Evolutionary conservation across 2,113 vertebrate genomes (phyloP).

Genomic region (Speoplatyrhinus poulsoni): DNA sequence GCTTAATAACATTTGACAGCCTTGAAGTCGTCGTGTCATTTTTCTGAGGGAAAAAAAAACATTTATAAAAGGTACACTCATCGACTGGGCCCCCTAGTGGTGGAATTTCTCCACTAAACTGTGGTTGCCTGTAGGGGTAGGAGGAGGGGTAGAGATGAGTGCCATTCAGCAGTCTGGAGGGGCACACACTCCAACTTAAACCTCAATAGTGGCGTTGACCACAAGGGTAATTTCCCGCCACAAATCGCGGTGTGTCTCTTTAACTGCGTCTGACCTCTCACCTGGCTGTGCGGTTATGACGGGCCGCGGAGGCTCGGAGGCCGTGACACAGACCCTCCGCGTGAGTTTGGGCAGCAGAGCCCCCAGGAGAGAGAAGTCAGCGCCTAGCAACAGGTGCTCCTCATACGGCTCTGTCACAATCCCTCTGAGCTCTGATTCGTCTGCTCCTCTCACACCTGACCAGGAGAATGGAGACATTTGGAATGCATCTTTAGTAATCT

Average conservation of each 20-base stretch:
- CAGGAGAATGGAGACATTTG: not conserved
- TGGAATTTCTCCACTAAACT: too few species aligned
- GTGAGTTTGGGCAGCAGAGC: slow-evolving; percentile 77
- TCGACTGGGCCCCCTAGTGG: too few species aligned
- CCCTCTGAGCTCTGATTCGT: slow-evolving; percentile 74
- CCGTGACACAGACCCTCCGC: slow-evolving; percentile 81
- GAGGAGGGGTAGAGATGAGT: too few species aligned
- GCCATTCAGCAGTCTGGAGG: too few species aligned
- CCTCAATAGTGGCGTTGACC: too few species aligned
- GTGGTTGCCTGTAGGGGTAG: too few species aligned
- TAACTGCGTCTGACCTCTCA: slow-evolving; percentile 18
- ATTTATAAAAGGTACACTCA: too few species aligned
- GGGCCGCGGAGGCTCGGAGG: slow-evolving; percentile 83
- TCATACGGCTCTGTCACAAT: slow-evolving; percentile 79
- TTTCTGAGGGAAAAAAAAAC: too few species aligned
- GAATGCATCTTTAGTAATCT: too few species aligned
- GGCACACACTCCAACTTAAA: too few species aligned
- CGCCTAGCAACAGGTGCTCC: slow-evolving; percentile 76
- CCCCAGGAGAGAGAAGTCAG: slow-evolving; percentile 76
- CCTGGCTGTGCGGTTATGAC: slow-evolving; percentile 60
- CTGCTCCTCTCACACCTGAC: slow-evolving; percentile 78
- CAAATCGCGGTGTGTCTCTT: not conserved
- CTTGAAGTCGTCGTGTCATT: not conserved
- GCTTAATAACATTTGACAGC: not conserved
- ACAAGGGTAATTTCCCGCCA: too few species aligned